A percentile compares a stretch with the other conserved stretches of the same genome.
phyloP scores from a whole-genome alignment of 1,140 invertebrate species.

The Sycophaga agraensis region DNA sequence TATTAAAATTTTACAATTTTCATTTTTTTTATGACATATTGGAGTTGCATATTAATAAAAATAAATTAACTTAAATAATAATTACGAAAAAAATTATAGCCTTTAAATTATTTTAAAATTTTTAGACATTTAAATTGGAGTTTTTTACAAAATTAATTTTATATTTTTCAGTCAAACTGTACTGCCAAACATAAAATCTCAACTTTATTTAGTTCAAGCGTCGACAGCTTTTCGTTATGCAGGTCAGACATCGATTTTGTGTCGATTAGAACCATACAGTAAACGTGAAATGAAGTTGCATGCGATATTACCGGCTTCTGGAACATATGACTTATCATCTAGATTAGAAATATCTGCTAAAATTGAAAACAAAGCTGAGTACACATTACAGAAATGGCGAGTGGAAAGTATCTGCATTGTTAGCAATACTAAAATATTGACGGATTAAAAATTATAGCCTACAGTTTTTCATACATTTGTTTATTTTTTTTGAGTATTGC shows the following conservation, averaged over 20 bases:
- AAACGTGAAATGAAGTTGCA: slow-evolving; percentile 42
- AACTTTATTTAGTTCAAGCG: slow-evolving; percentile 51
- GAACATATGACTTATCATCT: slow-evolving; percentile 54
- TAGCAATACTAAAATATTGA: slow-evolving; percentile 25
- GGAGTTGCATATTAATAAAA: no score
- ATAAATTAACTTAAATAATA: no score
- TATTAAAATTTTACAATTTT: not conserved
- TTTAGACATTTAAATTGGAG: no score
- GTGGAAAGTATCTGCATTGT: slow-evolving; percentile 53
- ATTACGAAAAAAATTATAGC: no score
- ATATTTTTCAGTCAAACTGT: slow-evolving; percentile 43
- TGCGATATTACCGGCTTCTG: slow-evolving; percentile 46
- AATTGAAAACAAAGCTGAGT: slow-evolving; percentile 45
- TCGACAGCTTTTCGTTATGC: slow-evolving; percentile 54
- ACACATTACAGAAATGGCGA: slow-evolving; percentile 50
- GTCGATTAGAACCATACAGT: slow-evolving; percentile 44
- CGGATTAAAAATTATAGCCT: not conserved
- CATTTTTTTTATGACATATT: no score
- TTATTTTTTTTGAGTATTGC: not conserved
- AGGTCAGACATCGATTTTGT: slow-evolving; percentile 49
- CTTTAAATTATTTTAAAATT: no score
- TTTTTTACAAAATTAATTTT: not conserved
- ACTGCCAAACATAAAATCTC: slow-evolving; percentile 49
- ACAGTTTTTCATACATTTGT: not conserved
- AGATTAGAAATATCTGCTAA: slow-evolving; percentile 50